Evolutionary conservation across 2,797 vertebrate genomes (phyloP).

Genomic region (Avahi laniger): DNA sequence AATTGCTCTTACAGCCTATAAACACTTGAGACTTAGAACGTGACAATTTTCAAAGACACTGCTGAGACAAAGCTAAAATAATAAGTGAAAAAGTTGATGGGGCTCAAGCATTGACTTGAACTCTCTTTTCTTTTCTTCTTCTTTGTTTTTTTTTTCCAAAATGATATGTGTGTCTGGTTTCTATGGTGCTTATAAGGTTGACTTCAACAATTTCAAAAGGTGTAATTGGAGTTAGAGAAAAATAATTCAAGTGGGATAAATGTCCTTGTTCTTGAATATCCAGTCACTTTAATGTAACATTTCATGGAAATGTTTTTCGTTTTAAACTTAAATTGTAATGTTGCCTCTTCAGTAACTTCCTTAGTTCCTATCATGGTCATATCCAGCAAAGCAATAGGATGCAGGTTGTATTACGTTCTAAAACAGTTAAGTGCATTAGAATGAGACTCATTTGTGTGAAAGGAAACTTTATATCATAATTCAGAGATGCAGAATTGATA

Average conservation of each 20-base stretch:
- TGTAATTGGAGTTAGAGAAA: constrained; percentile 27
- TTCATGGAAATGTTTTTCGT: neutral
- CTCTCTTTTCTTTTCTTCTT: neutral
- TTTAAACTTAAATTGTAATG: neutral
- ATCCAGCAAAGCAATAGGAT: neutral
- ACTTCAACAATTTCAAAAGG: constrained; percentile 3
- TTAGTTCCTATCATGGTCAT: neutral
- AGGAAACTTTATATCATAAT: neutral
- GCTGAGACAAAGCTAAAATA: constrained; percentile 18
- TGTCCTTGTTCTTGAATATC: neutral
- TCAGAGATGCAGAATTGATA: neutral
- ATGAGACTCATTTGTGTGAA: neutral
- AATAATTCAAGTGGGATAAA: neutral
- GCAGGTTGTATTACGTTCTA: neutral
- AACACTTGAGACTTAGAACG: neutral
- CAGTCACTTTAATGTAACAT: neutral
- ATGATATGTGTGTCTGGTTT: neutral
- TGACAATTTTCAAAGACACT: constrained; percentile 32
- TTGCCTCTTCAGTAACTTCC: constrained; percentile 38
- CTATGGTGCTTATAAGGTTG: neutral
- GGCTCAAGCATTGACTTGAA: constrained; percentile 15
- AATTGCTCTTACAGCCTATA: neutral
- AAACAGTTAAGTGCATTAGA: neutral
- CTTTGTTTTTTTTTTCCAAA: neutral
- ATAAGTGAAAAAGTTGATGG: neutral